Conservation (phyloP, 2,888 invertebrate species). For the Monochamus alternatus region DNA sequence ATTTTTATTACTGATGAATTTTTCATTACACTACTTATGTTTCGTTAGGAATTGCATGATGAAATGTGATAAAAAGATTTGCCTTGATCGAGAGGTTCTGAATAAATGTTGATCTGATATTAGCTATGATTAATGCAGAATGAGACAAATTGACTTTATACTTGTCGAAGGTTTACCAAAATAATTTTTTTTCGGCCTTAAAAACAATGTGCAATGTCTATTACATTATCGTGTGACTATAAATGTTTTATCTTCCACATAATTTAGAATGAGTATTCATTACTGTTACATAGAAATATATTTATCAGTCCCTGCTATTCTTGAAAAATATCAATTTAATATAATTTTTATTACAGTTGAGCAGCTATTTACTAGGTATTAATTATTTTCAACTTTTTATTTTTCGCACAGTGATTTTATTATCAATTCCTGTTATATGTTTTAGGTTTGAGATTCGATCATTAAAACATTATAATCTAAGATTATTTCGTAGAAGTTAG, state of each 20-base stretch:
- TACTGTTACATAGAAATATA: neutral
- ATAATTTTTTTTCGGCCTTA: conserved; percentile 24
- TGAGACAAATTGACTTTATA: neutral
- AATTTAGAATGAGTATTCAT: neutral
- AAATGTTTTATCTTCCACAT: neutral
- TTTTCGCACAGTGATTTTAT: no score
- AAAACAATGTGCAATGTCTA: conserved; percentile 18
- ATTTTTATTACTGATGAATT: conserved; percentile 25
- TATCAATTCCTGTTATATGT: no score
- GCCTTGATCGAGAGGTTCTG: conserved; percentile 24
- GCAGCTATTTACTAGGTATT: no score
- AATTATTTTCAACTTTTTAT: no score
- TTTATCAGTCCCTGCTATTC: no score
- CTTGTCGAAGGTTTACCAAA: conserved; percentile 12
- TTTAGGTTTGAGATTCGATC: no score
- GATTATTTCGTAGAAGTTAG: no score
- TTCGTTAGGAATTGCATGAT: conserved; percentile 24
- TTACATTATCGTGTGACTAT: neutral
- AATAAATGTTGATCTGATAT: conserved; percentile 31
- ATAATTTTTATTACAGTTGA: no score
- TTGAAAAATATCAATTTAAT: no score
- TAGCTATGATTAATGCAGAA: neutral
- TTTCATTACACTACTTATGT: conserved; percentile 22
- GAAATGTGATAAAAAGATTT: conserved; percentile 36
- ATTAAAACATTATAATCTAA: no score